These are phyloP conservation scores for Drosophila yooni DNA, from an alignment of 2,888 invertebrate genomes.

Conservation along the genomic window DNA sequence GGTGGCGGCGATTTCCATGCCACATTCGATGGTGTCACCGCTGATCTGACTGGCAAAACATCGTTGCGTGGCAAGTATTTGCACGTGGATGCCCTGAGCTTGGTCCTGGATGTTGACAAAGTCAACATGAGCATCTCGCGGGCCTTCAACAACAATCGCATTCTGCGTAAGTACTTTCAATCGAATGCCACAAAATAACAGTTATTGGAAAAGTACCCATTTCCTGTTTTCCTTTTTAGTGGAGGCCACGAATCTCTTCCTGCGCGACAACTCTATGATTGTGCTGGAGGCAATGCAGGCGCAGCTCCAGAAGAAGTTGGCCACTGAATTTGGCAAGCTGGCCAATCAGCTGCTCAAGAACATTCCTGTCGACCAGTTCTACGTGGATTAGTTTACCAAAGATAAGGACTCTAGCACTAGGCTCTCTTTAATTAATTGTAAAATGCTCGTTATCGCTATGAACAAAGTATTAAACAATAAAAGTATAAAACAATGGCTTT, in stretches of 20 bases:
- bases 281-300: conserved; percentile 89
- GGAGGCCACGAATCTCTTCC: conserved; percentile 90
- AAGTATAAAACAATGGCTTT: conserved; percentile 62
- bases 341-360: conserved; percentile 88
- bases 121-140: conserved; percentile 88
- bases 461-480: conserved; percentile 68
- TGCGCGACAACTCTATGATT: conserved; percentile 89
- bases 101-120: conserved; percentile 88
- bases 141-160: conserved; percentile 89
- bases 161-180: conserved; percentile 87
- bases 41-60: conserved; percentile 87
- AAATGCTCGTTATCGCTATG: conserved; percentile 46
- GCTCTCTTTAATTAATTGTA: conserved; percentile 66
- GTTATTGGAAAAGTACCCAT: background rate
- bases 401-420: conserved; percentile 34
- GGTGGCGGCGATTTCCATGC: conserved; percentile 90
- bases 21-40: conserved; percentile 87
- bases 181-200: background rate
- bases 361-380: conserved; percentile 88
- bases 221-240: conserved; percentile 85
- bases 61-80: conserved; percentile 87
- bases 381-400: conserved; percentile 60
- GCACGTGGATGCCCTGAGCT: conserved; percentile 87
- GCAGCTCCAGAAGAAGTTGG: conserved; percentile 88
- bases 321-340: conserved; percentile 87